phyloP scores from a whole-genome alignment of 2,113 vertebrate genomes.

The Periophthalmodon schlosseri region DNA sequence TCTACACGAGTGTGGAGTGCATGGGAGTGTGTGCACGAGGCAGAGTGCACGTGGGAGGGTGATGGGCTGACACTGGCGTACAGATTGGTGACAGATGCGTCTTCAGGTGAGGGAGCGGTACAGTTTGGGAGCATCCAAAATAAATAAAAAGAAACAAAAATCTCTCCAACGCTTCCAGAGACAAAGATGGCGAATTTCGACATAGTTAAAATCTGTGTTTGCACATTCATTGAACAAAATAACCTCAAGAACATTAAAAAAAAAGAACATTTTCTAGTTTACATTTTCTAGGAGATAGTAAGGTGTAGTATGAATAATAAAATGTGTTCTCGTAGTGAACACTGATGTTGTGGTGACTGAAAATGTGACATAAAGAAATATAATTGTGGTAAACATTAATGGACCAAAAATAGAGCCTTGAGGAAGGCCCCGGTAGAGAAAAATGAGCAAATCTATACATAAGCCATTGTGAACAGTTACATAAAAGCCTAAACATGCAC shows the following conservation, averaged over 20 bases:
- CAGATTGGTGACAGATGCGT: constrained; percentile 31
- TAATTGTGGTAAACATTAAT: not conserved
- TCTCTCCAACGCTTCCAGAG: not conserved
- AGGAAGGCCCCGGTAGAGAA: not conserved
- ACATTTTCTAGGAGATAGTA: not conserved
- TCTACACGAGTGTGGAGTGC: constrained; percentile 26
- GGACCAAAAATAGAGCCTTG: not conserved
- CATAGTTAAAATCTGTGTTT: not conserved
- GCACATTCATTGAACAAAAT: not conserved
- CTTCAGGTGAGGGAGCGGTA: constrained; percentile 17
- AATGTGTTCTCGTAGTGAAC: not conserved
- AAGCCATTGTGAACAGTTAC: not conserved
- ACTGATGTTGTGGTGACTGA: not conserved
- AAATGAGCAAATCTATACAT: not conserved
- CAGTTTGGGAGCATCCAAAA: not conserved
- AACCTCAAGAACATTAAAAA: not conserved
- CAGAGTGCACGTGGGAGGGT: constrained; percentile 10
- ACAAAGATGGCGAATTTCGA: not conserved
- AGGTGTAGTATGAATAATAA: not conserved
- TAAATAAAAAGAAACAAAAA: not conserved
- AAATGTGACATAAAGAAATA: not conserved
- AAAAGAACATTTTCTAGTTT: too few relatives aligned
- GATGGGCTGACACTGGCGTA: constrained; percentile 28
- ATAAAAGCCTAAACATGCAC: not conserved
- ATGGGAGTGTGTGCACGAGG: constrained; percentile 20